Base-by-base conservation (phyloP, 1,140 invertebrate genomes). In the Temnothorax curvispinosus region DNA sequence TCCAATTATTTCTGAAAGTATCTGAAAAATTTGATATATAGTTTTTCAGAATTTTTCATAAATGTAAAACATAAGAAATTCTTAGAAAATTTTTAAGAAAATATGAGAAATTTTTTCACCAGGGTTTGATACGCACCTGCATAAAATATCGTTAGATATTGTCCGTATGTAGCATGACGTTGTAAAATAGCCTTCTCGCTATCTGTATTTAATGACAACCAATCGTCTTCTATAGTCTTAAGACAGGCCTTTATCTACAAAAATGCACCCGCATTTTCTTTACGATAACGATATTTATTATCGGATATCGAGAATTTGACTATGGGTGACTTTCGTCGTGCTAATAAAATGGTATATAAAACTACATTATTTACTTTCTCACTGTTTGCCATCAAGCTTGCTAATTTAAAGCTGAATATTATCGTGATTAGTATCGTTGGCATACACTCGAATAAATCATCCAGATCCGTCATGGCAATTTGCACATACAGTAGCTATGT, bases 331-430 rank as follows among this genome's bases (percentile, higher is more conserved):
- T 0, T 54, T 54, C 56, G 56, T 41, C 21, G 9, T 3, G n/a
- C 15, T n/a, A 44, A 18, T n/a, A n/a, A 44, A 58, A 44, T 44
- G 27, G 27, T 21, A 4, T 38, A 8, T 38, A 32, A 64, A 52
- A 21, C n/a, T 15, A 13, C n/a, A 44, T 56, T 81, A 81, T 67
- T 13, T 82, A 82, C 80, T 74, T 82, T 82, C 11, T 82, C 41
- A 47, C 27, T 74, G 13, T 82, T 82, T 52, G 27, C 60, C 80
- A 82, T 82, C 9, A 82, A 74, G 11, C 67, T 82, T 18, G 67
- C 80, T 74, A 82, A 82, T 60, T 82, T 82, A 38, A 82, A 82
- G 7, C 80, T 82, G 69, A 82, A 82, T 74, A 82, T 47, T 72
- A 82, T 82, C 3, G 80, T 82, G 27, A 82, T 82, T 41, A 82